These are phyloP conservation scores for Mixornis gularis DNA, from an alignment of 2,113 vertebrate genomes.

Conservation along the genomic window DNA sequence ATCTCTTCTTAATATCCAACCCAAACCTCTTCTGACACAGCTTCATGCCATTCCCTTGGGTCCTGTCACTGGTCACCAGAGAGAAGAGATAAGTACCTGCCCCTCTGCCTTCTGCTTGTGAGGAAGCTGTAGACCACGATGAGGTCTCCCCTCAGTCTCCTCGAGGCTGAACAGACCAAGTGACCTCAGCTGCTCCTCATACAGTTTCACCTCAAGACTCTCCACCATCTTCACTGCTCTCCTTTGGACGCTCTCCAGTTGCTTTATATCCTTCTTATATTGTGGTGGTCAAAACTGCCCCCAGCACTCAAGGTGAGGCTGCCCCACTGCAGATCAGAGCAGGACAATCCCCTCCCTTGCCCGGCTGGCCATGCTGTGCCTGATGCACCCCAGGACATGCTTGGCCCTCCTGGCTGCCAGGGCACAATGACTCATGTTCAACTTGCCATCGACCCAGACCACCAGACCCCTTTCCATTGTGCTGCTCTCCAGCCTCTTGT, in stretches of 20 bases:
- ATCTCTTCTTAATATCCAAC: background rate
- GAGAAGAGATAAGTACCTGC: background rate
- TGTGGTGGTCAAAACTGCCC: background rate
- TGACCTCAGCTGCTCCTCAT: background rate
- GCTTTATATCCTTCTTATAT: background rate
- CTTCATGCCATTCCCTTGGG: background rate
- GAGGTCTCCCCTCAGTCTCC: background rate
- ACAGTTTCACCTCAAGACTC: background rate
- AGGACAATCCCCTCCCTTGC: background rate
- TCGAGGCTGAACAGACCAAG: background rate
- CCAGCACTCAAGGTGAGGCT: fast-evolving
- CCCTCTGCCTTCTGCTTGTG: background rate
- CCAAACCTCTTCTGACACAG: background rate
- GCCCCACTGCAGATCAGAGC: background rate
- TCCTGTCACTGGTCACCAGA: background rate
- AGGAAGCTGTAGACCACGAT: background rate
- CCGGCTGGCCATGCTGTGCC: fast-evolving
- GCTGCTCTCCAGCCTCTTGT: background rate
- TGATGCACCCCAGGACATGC: fast-evolving
- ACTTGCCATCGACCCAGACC: fast-evolving
- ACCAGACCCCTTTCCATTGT: background rate
- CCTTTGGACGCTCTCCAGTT: background rate
- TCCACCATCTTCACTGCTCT: fast-evolving
- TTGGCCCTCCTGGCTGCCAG: background rate
- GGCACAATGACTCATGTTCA: background rate